Evolutionary conservation across 2,888 invertebrate species (phyloP).

Genomic region (Apodemia hepburni): DNA sequence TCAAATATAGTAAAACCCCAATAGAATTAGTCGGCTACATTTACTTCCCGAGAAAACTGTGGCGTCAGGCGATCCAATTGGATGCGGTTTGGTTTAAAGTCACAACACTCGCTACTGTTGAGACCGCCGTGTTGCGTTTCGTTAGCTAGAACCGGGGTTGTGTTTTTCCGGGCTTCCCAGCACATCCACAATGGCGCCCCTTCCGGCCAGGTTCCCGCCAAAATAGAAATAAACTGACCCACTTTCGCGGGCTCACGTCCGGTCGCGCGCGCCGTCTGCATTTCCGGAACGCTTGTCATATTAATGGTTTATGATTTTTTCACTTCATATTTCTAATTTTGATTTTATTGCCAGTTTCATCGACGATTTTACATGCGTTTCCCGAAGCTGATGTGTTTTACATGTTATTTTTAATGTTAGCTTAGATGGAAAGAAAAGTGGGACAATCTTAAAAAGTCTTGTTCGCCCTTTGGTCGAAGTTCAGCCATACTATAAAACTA

Average conservation of each 20-base stretch:
- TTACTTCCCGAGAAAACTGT: slow-evolving; percentile 57
- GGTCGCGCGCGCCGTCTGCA: slow-evolving; percentile 63
- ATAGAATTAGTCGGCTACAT: slow-evolving; percentile 46
- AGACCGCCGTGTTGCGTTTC: slow-evolving; percentile 61
- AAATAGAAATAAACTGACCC: slow-evolving; percentile 79
- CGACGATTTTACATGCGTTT: slow-evolving; percentile 18
- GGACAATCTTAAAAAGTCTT: too few relatives aligned
- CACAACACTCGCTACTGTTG: slow-evolving; percentile 41
- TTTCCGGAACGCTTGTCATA: slow-evolving; percentile 75
- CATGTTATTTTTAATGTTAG: background rate
- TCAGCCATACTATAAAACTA: too few relatives aligned
- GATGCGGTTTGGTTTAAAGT: slow-evolving; percentile 38
- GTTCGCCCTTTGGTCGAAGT: too few relatives aligned
- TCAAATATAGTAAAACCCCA: background rate
- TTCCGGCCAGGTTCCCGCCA: slow-evolving; percentile 79
- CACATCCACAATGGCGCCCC: slow-evolving; percentile 75
- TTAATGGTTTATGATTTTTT: slow-evolving; percentile 68
- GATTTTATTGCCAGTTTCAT: slow-evolving; percentile 26
- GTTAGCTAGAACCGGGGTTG: slow-evolving; percentile 71
- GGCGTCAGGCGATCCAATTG: slow-evolving; percentile 35
- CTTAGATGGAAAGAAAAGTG: too few relatives aligned
- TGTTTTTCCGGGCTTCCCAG: slow-evolving; percentile 75
- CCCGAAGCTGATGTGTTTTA: slow-evolving; percentile 2
- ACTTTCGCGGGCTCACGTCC: slow-evolving; percentile 70
- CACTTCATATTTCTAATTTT: slow-evolving; percentile 28